phyloP scores from a whole-genome alignment of 2,797 vertebrate species.

The Myotis daubentonii region DNA sequence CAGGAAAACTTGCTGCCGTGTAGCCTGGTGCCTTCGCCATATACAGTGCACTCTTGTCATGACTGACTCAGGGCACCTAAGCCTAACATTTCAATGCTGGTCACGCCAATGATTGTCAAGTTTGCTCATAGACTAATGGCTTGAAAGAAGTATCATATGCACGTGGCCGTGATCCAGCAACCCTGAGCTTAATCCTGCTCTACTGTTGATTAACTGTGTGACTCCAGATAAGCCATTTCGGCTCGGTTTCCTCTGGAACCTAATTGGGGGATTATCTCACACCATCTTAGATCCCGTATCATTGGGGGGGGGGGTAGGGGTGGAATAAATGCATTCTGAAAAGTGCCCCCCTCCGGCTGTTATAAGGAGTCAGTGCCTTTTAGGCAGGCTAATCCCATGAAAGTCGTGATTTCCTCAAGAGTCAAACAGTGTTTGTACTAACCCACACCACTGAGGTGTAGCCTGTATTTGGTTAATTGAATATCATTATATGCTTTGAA shows the following conservation, averaged over 20 bases:
- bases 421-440: constrained; percentile 14
- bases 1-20: not conserved
- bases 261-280: constrained; percentile 76
- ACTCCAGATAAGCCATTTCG: constrained; percentile 73
- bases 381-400: constrained; percentile 66
- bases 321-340: constrained; percentile 46
- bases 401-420: constrained; percentile 68
- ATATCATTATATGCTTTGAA: constrained; percentile 69
- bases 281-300: constrained; percentile 53
- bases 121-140: constrained; percentile 33
- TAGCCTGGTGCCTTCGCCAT: not conserved
- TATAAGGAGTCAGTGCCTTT: constrained; percentile 54
- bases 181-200: constrained; percentile 57
- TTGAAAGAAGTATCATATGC: constrained; percentile 43
- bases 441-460: not conserved
- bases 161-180: constrained; percentile 55
- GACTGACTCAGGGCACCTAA: not conserved
- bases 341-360: constrained; percentile 43
- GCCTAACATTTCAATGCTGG: constrained; percentile 23
- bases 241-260: constrained; percentile 58
- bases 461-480: constrained; percentile 62
- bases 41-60: not conserved
- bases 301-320: not conserved
- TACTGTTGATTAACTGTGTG: constrained; percentile 71
- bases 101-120: constrained; percentile 42